phyloP scores from a whole-genome alignment of 2,113 vertebrate species.

The Eidolon helvum region DNA sequence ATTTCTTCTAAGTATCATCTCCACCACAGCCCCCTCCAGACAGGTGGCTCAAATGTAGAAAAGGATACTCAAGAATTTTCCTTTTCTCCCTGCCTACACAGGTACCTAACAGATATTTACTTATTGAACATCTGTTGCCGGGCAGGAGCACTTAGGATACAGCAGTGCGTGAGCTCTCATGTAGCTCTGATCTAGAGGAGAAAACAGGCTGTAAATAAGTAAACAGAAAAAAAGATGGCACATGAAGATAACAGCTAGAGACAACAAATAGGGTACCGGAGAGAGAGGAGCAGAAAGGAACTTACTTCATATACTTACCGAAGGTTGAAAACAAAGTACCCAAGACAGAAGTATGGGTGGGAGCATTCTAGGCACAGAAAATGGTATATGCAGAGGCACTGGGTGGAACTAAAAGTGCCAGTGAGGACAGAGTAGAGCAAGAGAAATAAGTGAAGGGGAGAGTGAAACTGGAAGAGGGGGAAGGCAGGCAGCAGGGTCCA shows the following conservation, averaged over 20 bases:
- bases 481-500: background rate
- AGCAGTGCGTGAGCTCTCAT: background rate
- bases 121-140: background rate
- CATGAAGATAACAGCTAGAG: background rate
- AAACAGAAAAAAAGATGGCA: background rate
- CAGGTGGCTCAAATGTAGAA: background rate
- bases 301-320: background rate
- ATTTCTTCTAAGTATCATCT: background rate
- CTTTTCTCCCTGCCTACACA: background rate
- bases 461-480: background rate
- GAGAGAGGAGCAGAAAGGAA: background rate
- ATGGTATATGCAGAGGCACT: background rate
- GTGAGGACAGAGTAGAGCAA: background rate
- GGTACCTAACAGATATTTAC: background rate
- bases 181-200: background rate
- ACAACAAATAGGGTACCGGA: background rate
- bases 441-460: background rate
- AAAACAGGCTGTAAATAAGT: background rate
- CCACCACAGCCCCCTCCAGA: background rate
- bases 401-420: background rate
- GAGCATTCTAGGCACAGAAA: background rate
- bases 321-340: background rate
- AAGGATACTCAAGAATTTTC: background rate
- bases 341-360: background rate
- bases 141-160: background rate